Evolutionary conservation across 2,797 vertebrate species (phyloP).

Genomic region (Triplophysa bombifrons): DNA sequence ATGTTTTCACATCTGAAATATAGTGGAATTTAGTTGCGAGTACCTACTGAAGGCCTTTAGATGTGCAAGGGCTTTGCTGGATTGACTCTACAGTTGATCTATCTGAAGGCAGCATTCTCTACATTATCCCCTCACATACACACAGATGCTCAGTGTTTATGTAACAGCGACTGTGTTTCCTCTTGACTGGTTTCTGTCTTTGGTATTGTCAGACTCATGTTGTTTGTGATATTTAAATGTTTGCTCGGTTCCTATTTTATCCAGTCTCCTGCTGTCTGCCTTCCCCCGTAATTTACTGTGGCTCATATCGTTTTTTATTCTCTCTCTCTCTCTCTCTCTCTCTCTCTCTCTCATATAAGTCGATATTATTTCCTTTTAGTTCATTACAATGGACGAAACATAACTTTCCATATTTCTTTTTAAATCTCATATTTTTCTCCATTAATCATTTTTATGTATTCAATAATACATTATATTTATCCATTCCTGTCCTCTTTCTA

Average conservation of each 20-base stretch:
- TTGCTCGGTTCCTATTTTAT: conserved; percentile 20
- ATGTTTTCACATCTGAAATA: not conserved
- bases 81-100: not conserved
- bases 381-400: not conserved
- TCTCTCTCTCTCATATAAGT: not conserved
- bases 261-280: not conserved
- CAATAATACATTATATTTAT: too few relatives aligned
- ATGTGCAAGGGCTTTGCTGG: not conserved
- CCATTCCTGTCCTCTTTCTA: not conserved
- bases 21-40: not conserved
- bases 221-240: conserved; percentile 23
- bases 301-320: not conserved
- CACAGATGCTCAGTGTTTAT: not conserved
- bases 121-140: not conserved
- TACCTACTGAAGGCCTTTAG: not conserved
- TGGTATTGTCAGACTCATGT: not conserved
- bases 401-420: too few relatives aligned
- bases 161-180: not conserved
- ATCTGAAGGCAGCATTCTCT: conserved; percentile 4
- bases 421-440: not conserved
- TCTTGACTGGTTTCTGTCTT: not conserved
- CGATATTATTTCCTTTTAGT: not conserved
- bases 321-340: too few relatives aligned
- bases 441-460: too few relatives aligned
- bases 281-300: conserved; percentile 6